phyloP scores from a whole-genome alignment of 2,113 vertebrate genomes.

The Pollimyrus isidori region DNA sequence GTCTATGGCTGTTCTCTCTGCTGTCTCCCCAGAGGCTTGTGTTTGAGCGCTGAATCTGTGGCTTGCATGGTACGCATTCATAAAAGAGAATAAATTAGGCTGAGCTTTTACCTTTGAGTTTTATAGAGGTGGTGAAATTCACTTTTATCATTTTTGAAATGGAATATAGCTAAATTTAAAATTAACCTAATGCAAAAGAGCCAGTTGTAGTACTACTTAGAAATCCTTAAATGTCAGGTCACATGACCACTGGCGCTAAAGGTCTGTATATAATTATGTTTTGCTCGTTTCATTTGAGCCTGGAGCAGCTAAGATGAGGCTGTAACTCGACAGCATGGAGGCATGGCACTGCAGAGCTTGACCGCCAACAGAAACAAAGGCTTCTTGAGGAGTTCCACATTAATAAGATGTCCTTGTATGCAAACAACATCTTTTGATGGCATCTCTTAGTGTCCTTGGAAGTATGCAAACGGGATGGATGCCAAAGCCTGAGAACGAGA shows the following conservation, averaged over 20 bases:
- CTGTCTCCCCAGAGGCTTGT: not conserved
- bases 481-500: slow-evolving; percentile 22
- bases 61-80: not conserved
- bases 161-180: not conserved
- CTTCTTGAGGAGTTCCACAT: not conserved
- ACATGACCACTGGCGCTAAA: not conserved
- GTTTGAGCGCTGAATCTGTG: not conserved
- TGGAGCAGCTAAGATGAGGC: not conserved
- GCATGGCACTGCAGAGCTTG: not conserved
- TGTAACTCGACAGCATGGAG: not conserved
- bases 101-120: not conserved
- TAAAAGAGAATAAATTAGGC: not conserved
- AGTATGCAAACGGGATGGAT: slow-evolving; percentile 52
- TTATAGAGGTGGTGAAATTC: not conserved
- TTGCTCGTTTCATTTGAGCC: not conserved
- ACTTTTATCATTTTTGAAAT: not conserved
- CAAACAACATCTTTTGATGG: slow-evolving; percentile 43
- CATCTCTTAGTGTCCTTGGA: slow-evolving; percentile 50
- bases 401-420: slow-evolving; percentile 40
- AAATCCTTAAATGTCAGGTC: not conserved
- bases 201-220: not conserved
- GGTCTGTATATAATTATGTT: not conserved
- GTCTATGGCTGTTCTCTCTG: not conserved
- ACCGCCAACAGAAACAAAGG: not conserved
- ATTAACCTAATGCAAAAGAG: not conserved